These are phyloP conservation scores for Artibeus jamaicensis DNA, from an alignment of 2,797 vertebrate genomes.

Conservation along the genomic window DNA sequence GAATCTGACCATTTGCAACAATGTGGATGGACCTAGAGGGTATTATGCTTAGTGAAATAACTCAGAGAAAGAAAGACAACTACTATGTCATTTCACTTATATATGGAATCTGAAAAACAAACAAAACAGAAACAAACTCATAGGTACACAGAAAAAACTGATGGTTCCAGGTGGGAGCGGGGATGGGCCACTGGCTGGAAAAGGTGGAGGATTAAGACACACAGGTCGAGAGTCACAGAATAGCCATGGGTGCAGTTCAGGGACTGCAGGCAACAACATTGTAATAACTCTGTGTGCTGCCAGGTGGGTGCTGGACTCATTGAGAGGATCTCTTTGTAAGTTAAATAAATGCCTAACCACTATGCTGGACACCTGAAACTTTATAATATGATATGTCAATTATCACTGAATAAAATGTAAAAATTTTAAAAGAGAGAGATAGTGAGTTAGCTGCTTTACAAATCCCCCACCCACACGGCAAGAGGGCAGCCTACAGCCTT, in stretches of 20 bases:
- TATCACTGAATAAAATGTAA: neutral
- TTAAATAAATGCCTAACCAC: neutral
- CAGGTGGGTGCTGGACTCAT: neutral
- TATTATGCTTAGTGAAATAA: neutral
- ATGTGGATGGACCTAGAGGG: neutral
- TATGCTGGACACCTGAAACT: neutral
- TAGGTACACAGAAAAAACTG: neutral
- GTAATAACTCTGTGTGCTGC: too few relatives aligned
- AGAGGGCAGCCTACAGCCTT: neutral
- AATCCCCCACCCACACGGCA: neutral
- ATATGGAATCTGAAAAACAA: neutral
- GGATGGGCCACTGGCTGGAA: neutral
- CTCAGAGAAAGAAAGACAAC: neutral
- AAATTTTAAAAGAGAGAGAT: neutral
- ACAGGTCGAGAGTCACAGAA: neutral
- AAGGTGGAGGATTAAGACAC: neutral
- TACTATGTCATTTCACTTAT: neutral
- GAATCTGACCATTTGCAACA: neutral
- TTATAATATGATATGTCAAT: neutral
- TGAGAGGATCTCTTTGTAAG: neutral
- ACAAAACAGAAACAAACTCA: neutral
- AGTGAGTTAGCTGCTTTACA: neutral
- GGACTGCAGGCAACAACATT: neutral
- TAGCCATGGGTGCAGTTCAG: rapidly evolving
- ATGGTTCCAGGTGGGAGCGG: neutral